Evolutionary conservation across 2,797 vertebrate genomes (phyloP).

Genomic region (Trematomus bernacchii): DNA sequence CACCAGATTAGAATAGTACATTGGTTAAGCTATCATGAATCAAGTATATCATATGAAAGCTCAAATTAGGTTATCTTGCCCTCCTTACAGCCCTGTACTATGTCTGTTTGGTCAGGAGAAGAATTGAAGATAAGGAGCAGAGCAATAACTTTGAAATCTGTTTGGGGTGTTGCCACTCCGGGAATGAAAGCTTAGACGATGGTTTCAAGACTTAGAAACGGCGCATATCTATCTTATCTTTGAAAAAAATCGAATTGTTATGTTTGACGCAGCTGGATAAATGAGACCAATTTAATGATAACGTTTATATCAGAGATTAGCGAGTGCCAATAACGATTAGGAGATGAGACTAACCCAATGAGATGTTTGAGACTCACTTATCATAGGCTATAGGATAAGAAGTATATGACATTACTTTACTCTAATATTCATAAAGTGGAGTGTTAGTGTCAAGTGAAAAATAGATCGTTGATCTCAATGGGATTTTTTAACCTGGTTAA

Average conservation of each 20-base stretch:
- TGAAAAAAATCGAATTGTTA: background rate
- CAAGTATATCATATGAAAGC: background rate
- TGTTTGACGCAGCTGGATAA: too few species aligned
- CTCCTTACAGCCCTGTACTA: background rate
- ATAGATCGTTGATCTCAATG: too few species aligned
- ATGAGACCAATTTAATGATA: background rate
- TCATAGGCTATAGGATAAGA: background rate
- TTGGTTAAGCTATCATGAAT: background rate
- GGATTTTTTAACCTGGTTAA: too few species aligned
- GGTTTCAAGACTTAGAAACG: constrained; percentile 14
- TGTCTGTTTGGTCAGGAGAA: background rate
- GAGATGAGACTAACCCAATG: constrained; percentile 8
- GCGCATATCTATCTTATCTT: background rate
- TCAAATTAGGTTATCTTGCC: background rate
- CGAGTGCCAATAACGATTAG: background rate
- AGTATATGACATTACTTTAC: background rate
- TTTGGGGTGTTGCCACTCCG: constrained; percentile 63
- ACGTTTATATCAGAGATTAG: background rate
- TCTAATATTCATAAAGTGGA: background rate
- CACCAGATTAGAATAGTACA: background rate
- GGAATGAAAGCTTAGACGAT: constrained; percentile 25
- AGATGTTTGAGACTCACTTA: background rate
- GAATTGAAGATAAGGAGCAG: constrained; percentile 21
- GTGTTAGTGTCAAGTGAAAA: background rate
- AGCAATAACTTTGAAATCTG: constrained; percentile 34